Percentiles rank a stretch among this genome's conserved stretches.
Evolutionary conservation across 2,888 invertebrate genomes (phyloP).

Genomic region (Baronia brevicornis): DNA sequence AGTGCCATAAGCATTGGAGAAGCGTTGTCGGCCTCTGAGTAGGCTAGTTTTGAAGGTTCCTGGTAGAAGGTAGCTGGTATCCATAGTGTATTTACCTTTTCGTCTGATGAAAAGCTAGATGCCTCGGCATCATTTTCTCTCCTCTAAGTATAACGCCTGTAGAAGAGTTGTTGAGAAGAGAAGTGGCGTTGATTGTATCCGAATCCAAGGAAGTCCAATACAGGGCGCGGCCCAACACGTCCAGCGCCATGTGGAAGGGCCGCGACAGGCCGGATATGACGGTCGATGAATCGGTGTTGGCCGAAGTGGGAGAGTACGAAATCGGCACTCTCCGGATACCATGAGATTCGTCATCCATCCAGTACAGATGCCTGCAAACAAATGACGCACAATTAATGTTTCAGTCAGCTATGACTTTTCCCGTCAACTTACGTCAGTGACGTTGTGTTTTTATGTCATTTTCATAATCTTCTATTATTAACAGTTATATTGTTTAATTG

Average conservation of each 20-base stretch:
- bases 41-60: no score
- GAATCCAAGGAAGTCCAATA: constrained; percentile 92
- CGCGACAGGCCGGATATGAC: constrained; percentile 77
- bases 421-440: no score
- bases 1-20: no score
- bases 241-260: constrained; percentile 90
- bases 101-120: constrained; percentile 88
- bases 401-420: no score
- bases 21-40: no score
- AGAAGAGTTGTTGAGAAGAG: constrained; percentile 79
- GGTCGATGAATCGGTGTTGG: constrained; percentile 47
- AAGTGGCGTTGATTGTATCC: constrained; percentile 92
- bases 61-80: no score
- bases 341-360: constrained; percentile 87
- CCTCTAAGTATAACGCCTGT: constrained; percentile 83
- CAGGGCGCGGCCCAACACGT: constrained; percentile 86
- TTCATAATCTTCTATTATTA: no score
- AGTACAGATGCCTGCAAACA: constrained; percentile 63
- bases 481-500: no score
- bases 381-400: no score
- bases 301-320: constrained; percentile 51
- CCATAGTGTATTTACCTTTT: no score
- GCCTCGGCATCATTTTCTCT: constrained; percentile 86
- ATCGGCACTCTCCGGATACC: constrained; percentile 80
- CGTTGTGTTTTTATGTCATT: no score